Percentiles rank a stretch among this genome's conserved stretches.
Conservation (phyloP, 1,140 invertebrate species). For the Apocrypta bakeri region DNA sequence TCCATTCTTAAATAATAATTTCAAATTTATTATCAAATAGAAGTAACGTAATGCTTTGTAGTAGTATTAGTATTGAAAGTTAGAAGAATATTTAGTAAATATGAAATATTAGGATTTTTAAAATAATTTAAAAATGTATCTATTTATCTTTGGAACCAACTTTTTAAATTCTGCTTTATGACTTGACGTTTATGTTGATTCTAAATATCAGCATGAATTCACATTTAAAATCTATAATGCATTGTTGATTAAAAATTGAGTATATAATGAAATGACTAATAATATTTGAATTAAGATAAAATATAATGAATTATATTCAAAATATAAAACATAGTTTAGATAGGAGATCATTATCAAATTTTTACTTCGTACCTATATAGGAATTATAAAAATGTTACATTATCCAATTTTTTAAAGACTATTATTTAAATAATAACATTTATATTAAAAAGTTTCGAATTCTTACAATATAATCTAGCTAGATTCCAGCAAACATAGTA, state of each 20-base stretch:
- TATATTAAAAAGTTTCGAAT: constrained; percentile 55
- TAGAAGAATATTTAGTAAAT: constrained; percentile 59
- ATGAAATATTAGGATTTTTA: constrained; percentile 64
- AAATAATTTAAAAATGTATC: constrained; percentile 64
- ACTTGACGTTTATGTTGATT: constrained; percentile 51
- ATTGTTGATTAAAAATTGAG: constrained; percentile 57
- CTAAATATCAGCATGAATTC: constrained; percentile 48
- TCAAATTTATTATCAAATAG: constrained; percentile 17
- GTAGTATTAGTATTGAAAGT: constrained; percentile 55
- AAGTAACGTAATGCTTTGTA: constrained; percentile 39
- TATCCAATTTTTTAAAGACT: constrained; percentile 62
- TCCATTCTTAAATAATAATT: not conserved
- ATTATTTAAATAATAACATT: constrained; percentile 60
- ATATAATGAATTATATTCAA: constrained; percentile 60
- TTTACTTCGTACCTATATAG: constrained; percentile 62
- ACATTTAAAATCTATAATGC: constrained; percentile 59
- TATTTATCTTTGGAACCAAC: constrained; percentile 40
- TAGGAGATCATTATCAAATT: constrained; percentile 72
- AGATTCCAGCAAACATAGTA: constrained; percentile 22
- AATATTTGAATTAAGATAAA: constrained; percentile 60
- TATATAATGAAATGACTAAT: constrained; percentile 53
- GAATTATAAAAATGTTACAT: constrained; percentile 61
- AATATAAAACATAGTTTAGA: constrained; percentile 66
- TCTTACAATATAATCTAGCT: constrained; percentile 44
- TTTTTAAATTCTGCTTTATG: constrained; percentile 45